These are phyloP conservation scores for Phyllotis vaccarum DNA, from an alignment of 2,797 vertebrate species.

Conservation along the genomic window DNA sequence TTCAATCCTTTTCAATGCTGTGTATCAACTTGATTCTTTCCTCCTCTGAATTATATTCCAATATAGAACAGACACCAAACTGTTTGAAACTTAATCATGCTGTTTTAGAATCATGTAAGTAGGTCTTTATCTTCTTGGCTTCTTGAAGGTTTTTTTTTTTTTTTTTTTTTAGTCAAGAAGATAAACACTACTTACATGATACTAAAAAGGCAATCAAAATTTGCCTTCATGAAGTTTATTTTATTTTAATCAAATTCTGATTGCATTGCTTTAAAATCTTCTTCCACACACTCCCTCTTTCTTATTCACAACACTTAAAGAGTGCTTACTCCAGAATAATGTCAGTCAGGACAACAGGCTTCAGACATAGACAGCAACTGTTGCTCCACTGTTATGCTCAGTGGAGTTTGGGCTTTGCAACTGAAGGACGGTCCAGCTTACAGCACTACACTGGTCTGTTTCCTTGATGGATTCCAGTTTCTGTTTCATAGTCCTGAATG, in stretches of 20 bases:
- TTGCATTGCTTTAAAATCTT: neutral
- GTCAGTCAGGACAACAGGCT: neutral
- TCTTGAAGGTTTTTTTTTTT: neutral
- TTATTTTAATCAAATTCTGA: neutral
- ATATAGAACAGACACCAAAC: neutral
- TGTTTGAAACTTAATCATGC: neutral
- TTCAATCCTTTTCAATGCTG: neutral
- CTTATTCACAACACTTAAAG: neutral
- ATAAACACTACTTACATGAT: too few species aligned
- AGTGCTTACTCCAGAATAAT: neutral
- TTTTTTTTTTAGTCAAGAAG: neutral
- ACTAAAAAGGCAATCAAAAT: too few species aligned
- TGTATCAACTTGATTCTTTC: neutral
- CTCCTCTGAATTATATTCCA: neutral
- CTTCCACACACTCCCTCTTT: too few species aligned
- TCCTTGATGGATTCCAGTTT: conserved; percentile 67
- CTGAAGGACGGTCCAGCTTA: neutral
- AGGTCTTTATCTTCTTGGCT: conserved; percentile 16
- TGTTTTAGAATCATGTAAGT: neutral
- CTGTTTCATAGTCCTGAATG: conserved; percentile 41
- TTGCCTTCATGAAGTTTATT: neutral
- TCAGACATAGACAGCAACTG: neutral
- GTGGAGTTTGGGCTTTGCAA: conserved; percentile 32
- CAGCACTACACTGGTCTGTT: conserved; percentile 44
- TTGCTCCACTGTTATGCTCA: neutral